Percentiles rank a stretch among this genome's conserved stretches.
These are phyloP conservation scores for Yponomeuta evonymella DNA, from an alignment of 2,888 invertebrate genomes.

Conservation along the genomic window DNA sequence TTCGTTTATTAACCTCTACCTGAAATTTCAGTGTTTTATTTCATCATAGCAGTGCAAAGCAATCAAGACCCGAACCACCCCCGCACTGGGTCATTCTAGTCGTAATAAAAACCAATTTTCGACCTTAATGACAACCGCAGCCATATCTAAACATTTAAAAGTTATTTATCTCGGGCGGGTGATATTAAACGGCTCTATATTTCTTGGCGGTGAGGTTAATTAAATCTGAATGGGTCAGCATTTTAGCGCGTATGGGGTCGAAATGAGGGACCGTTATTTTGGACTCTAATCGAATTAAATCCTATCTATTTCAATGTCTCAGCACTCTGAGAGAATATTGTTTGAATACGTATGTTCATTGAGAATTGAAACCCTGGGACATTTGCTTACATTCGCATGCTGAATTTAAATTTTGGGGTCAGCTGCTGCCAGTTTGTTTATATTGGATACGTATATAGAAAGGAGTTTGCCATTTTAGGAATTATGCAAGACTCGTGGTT, in stretches of 20 bases:
- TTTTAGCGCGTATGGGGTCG: not conserved
- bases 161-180: not conserved
- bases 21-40: slow-evolving; percentile 8
- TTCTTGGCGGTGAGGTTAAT: slow-evolving; percentile 8
- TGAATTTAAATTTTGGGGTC: slow-evolving; percentile 15
- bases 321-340: not conserved
- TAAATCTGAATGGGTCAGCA: slow-evolving; percentile 7
- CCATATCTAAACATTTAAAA: slow-evolving; percentile 12
- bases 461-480: too few species aligned
- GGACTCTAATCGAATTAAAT: not conserved
- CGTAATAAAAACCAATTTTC: slow-evolving; percentile 9
- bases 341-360: not conserved
- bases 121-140: slow-evolving; percentile 9
- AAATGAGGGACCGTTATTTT: not conserved
- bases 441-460: too few species aligned
- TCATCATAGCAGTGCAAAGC: not conserved
- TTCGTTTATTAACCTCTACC: not conserved
- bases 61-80: not conserved
- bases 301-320: not conserved
- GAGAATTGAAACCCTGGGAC: not conserved
- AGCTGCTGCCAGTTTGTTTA: slow-evolving; percentile 1
- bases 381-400: slow-evolving; percentile 6
- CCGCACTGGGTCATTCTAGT: not conserved
- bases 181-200: slow-evolving; percentile 12
- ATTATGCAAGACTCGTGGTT: too few species aligned